Conservation (phyloP, 1,140 invertebrate genomes). For the Littorina saxatilis region DNA sequence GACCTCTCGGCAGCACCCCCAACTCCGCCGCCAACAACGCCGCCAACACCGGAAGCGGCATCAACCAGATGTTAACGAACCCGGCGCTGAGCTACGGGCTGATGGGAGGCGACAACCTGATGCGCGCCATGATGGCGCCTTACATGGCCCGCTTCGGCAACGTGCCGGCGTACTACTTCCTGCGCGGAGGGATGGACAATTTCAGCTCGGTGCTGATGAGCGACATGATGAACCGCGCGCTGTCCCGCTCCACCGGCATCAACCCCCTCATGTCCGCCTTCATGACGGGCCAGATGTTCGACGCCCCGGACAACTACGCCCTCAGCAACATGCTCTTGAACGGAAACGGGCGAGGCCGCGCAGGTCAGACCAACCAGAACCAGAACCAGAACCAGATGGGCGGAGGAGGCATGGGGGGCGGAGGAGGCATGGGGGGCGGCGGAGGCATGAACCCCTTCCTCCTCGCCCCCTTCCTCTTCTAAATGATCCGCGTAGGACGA, state of each 20-base stretch:
- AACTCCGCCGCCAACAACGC: background rate
- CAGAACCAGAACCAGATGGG: background rate
- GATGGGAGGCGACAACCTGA: background rate
- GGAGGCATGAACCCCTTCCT: background rate
- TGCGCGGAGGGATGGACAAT: slow-evolving; percentile 4
- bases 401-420: background rate
- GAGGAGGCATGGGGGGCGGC: background rate
- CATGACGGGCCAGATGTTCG: background rate
- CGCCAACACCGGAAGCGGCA: background rate
- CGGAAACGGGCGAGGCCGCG: background rate
- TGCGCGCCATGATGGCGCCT: background rate
- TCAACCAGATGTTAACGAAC: background rate
- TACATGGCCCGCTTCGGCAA: background rate
- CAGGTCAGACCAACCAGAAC: background rate
- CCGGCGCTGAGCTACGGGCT: background rate
- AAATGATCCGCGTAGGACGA: background rate
- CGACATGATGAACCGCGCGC: background rate
- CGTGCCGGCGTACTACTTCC: background rate
- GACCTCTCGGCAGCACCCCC: background rate
- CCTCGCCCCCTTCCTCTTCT: background rate
- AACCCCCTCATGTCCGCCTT: background rate
- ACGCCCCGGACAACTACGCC: background rate
- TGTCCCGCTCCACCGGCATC: background rate
- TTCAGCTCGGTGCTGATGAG: background rate
- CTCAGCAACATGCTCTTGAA: background rate